A percentile compares a stretch with the other conserved stretches of the same genome.
These are phyloP conservation scores for Hypselothyrea guttata DNA, from an alignment of 2,888 invertebrate species.

Conservation along the genomic window DNA sequence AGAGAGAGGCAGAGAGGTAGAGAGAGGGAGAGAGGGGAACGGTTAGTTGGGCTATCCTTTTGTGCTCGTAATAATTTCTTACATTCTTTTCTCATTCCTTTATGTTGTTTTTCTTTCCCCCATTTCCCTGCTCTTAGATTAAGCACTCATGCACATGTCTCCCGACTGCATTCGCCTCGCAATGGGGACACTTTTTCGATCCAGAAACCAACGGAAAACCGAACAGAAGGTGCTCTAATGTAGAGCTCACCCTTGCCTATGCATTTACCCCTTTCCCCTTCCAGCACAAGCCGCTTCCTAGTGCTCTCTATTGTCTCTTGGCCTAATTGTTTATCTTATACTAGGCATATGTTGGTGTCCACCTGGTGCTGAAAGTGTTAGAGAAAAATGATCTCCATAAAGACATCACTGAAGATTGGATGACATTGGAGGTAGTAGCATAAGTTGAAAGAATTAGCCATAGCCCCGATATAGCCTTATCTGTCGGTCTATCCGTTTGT, in stretches of 20 bases:
- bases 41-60: constrained; percentile 40
- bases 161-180: constrained; percentile 16
- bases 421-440: too few species aligned
- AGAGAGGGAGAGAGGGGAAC: too few species aligned
- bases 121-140: constrained; percentile 70
- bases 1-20: too few species aligned
- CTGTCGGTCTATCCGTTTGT: too few species aligned
- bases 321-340: constrained; percentile 16
- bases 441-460: too few species aligned
- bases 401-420: too few species aligned
- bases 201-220: constrained; percentile 10
- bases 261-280: too few species aligned
- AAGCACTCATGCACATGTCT: constrained; percentile 75
- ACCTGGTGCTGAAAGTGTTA: constrained; percentile 7
- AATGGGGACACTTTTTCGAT: constrained; percentile 35
- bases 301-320: constrained; percentile 3
- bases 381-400: too few species aligned
- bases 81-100: constrained; percentile 24
- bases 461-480: too few species aligned
- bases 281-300: too few species aligned
- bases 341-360: background rate
- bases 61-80: constrained; percentile 67
- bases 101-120: constrained; percentile 48
- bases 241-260: background rate
- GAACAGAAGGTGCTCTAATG: constrained; percentile 11